Evolutionary conservation across 2,113 vertebrate genomes (phyloP).

Genomic region (Pseudolaguvia tuberculata): DNA sequence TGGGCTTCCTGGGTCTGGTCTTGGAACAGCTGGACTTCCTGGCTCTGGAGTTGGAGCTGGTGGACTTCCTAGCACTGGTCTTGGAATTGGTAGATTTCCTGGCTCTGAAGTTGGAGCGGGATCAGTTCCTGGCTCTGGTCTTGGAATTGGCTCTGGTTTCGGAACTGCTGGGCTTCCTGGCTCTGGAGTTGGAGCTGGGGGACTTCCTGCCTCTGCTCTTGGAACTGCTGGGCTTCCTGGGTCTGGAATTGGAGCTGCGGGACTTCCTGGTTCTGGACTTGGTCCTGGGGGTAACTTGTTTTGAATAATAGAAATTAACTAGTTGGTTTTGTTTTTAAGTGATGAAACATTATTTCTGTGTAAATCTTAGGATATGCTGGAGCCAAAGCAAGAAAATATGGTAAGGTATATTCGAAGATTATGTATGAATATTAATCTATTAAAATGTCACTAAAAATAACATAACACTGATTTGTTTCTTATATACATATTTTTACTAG

Average conservation of each 20-base stretch:
- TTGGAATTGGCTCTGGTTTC: conserved; percentile 29
- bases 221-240: conserved; percentile 37
- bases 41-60: conserved; percentile 37
- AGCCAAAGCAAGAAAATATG: conserved; percentile 51
- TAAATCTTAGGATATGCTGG: conserved; percentile 43
- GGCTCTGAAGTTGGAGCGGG: conserved; percentile 17
- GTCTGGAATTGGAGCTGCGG: conserved; percentile 32
- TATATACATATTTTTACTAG: background rate
- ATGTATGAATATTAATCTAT: background rate
- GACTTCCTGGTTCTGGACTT: conserved; percentile 45
- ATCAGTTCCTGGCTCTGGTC: conserved; percentile 19
- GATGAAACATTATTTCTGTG: no score
- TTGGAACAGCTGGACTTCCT: conserved; percentile 29
- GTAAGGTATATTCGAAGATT: conserved; percentile 1
- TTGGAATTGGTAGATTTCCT: conserved; percentile 11
- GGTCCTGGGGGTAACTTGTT: conserved; percentile 32
- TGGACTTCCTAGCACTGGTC: no score
- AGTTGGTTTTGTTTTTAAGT: no score
- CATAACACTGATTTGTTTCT: background rate
- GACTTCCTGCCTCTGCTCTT: conserved; percentile 8
- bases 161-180: conserved; percentile 28
- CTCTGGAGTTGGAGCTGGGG: conserved; percentile 22
- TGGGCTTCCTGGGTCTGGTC: no score
- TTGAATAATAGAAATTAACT: background rate
- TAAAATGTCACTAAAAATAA: no score